Base-by-base conservation (phyloP, 2,888 invertebrate genomes). In the Heliconius erato region DNA sequence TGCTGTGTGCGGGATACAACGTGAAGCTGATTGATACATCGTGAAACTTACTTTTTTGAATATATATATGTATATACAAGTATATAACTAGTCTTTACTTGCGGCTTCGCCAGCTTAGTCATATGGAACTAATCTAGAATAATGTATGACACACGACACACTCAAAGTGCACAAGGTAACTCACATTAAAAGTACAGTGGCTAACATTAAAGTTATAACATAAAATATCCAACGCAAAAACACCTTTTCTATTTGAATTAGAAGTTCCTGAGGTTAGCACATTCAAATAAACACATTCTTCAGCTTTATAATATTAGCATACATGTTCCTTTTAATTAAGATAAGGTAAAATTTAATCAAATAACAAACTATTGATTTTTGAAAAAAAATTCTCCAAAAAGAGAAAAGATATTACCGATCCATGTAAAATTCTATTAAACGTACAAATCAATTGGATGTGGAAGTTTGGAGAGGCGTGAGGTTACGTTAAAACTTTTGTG, bases 401-500 rank as follows among this genome's bases (percentile, higher is more conserved):
- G 59, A 79, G 59, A 69, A 69, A 69, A 69, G 69, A 54, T 65
- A 32, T 32, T 67, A 49, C 71, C 49, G 74, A 72, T 26, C 65
- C 80, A 32, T 44, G 44, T 63, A 80, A 74, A 80, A 74, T 80
- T 67, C 80, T 67, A 69, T 81, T 81, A 77, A 40, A 77, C 69
- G 59, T 69, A 69, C 68, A 81, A 80, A 80, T 80, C 80, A 80
- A 76, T 76, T 80, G 54, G 11, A 76, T 68, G 54, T 44, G 44
- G n/a, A 81, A 81, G 77, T 81, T 80, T 80, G 67, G 59, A 77
- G 69, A 67, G 81, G 59, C 68, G 76, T 71, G 69, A 77, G 74
- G 77, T 77, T 81, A 77, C 77, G 81, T 81, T 77, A 44, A 49
- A 68, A 81, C 59, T 74, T 81, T 81, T 44, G 69, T 81, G 69